phyloP scores from a whole-genome alignment of 2,888 invertebrate genomes.

The Thumatha senex region DNA sequence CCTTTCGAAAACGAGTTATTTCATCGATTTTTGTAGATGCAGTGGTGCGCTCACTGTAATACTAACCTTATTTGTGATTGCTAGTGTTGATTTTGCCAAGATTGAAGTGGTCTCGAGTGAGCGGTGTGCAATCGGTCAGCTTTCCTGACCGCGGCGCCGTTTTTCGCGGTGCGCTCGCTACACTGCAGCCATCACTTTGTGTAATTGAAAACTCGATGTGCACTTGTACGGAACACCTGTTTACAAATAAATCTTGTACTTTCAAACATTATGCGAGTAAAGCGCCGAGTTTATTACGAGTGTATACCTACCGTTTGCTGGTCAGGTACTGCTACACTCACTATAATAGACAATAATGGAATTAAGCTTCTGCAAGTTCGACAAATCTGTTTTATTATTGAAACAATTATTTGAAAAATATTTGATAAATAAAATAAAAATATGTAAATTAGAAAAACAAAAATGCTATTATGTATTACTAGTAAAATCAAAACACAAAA shows the following conservation, averaged over 20 bases:
- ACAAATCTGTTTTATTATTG: neutral
- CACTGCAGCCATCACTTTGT: slow-evolving; percentile 75
- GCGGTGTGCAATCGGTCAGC: slow-evolving; percentile 71
- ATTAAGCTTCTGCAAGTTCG: too few species aligned
- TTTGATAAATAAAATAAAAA: too few species aligned
- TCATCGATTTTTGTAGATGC: slow-evolving; percentile 60
- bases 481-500: too few species aligned
- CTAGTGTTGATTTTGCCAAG: slow-evolving; percentile 57
- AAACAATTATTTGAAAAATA: neutral
- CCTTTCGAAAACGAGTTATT: slow-evolving; percentile 78
- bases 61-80: slow-evolving; percentile 59
- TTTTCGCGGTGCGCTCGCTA: slow-evolving; percentile 71
- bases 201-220: slow-evolving; percentile 82
- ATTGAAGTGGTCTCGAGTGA: slow-evolving; percentile 43
- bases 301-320: neutral
- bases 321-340: neutral
- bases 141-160: slow-evolving; percentile 69
- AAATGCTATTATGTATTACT: too few species aligned
- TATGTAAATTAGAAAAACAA: too few species aligned
- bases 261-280: slow-evolving; percentile 36
- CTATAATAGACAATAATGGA: neutral
- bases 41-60: slow-evolving; percentile 48
- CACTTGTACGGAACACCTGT: slow-evolving; percentile 73
- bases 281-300: slow-evolving; percentile 7
- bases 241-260: slow-evolving; percentile 72